Evolutionary conservation across 2,113 vertebrate genomes (phyloP).

Genomic region (Callopanchax toddi): DNA sequence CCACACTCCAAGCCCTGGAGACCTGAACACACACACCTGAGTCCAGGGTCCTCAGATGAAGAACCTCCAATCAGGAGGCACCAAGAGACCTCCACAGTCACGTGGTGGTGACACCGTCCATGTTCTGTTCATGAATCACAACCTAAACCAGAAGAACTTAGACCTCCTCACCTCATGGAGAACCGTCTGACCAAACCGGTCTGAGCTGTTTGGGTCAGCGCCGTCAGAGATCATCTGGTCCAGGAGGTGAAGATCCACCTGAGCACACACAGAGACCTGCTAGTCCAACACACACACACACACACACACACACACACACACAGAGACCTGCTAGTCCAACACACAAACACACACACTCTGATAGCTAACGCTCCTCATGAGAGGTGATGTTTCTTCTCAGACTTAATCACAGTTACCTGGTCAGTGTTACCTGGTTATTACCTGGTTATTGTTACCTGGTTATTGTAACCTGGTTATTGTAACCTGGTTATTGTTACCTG

Average conservation of each 20-base stretch:
- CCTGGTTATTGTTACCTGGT: too few species aligned
- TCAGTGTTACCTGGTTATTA: too few species aligned
- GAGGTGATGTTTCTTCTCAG: too few species aligned
- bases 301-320: neutral
- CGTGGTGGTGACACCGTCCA: neutral
- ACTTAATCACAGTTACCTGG: too few species aligned
- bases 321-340: too few species aligned
- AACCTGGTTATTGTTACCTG: too few species aligned
- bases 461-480: too few species aligned
- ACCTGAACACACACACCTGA: slow-evolving; percentile 53
- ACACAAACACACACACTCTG: neutral
- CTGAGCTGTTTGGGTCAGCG: slow-evolving; percentile 68
- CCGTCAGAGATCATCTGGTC: slow-evolving; percentile 56
- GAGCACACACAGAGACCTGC: neutral
- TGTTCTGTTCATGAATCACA: neutral
- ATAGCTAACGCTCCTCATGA: too few species aligned
- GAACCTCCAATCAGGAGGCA: neutral
- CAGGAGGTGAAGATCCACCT: slow-evolving; percentile 74
- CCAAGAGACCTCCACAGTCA: neutral
- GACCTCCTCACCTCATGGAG: slow-evolving; percentile 71
- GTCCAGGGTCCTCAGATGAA: neutral
- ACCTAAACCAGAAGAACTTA: neutral
- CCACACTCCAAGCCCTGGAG: slow-evolving; percentile 73
- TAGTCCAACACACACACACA: too few species aligned
- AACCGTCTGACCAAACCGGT: slow-evolving; percentile 73